Conservation (phyloP, 2,888 invertebrate genomes). For the Agrotis segetum region DNA sequence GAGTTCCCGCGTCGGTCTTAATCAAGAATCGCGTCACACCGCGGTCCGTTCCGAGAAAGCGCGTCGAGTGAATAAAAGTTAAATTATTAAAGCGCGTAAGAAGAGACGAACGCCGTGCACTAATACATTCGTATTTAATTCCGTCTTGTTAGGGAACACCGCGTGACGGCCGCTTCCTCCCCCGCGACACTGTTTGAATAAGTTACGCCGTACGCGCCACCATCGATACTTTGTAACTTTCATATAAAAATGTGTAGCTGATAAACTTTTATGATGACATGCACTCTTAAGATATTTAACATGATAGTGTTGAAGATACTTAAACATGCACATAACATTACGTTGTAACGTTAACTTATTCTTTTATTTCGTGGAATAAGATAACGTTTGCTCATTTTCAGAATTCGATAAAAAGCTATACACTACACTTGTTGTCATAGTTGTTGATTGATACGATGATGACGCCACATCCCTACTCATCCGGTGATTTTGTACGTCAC, state of each 20-base stretch:
- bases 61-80: slow-evolving; percentile 81
- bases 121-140: slow-evolving; percentile 87
- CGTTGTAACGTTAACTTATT: slow-evolving; percentile 30
- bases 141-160: slow-evolving; percentile 83
- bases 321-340: slow-evolving; percentile 34
- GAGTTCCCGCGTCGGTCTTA: slow-evolving; percentile 76
- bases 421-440: slow-evolving; percentile 22
- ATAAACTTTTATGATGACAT: slow-evolving; percentile 61
- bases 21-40: slow-evolving; percentile 83
- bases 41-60: slow-evolving; percentile 79
- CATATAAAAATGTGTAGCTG: slow-evolving; percentile 53
- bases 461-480: slow-evolving; percentile 64
- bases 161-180: slow-evolving; percentile 86
- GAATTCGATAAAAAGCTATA: slow-evolving; percentile 17
- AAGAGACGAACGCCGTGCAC: slow-evolving; percentile 72
- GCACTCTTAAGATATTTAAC: slow-evolving; percentile 42
- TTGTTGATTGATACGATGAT: slow-evolving; percentile 58
- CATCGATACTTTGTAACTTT: slow-evolving; percentile 69
- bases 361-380: slow-evolving; percentile 23
- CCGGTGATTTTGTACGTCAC: slow-evolving; percentile 61
- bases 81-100: slow-evolving; percentile 83
- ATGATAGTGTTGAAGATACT: slow-evolving; percentile 43
- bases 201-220: slow-evolving; percentile 65
- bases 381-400: slow-evolving; percentile 21
- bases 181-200: slow-evolving; percentile 83